Evolutionary conservation across 2,797 vertebrate genomes (phyloP), one percentile per base, ranked within the genome.

Genomic region (Pangasius krempfi): DNA sequence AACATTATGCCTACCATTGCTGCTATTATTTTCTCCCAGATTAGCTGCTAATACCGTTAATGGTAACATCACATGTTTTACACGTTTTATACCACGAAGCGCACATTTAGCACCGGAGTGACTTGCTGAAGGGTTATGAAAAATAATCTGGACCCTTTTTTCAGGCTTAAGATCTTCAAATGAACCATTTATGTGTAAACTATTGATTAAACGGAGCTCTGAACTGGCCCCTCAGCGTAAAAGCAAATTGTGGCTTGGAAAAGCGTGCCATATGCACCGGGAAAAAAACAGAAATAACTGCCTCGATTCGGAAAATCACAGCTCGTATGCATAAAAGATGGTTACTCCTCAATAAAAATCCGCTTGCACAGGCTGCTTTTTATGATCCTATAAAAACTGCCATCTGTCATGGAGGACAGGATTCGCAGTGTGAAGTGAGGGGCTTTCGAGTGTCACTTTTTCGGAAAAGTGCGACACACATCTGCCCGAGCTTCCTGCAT

Each of bases 351-450:
- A 8, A 87, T 90, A 89, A 90, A 91, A 88, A 72, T 68, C 86
- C 83, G 47, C 70, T 80, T 83, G 68, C 70, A 76, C 86, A 85
- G 85, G 81, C 82, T 88, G 87, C 82, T 58, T 73, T 91, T 93
- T 92, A 93, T 91, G 89, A 89, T 90, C 62, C 91, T 91, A 88
- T 93, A 91, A 91, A 92, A 90, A 83, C 85, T 58, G 62, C 90
- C 84, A 93, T 92, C 92, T 92, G 92, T 92, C 91, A 92, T 60
- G 60, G 88, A 84, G 83, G 86, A 90, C 87, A 84, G 78, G 88
- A 79, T 87, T 89, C 78, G 1, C 66, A 62, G 83, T 66, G 84
- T 79, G 85, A 89, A 88, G 87, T 79, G 68, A 87, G 86, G 79
- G 27, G 89, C 88, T 90, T 90, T 89, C 78, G 72, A 87, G 86